Base-by-base conservation (phyloP, 2,888 invertebrate species). In the Hipparchia semele region DNA sequence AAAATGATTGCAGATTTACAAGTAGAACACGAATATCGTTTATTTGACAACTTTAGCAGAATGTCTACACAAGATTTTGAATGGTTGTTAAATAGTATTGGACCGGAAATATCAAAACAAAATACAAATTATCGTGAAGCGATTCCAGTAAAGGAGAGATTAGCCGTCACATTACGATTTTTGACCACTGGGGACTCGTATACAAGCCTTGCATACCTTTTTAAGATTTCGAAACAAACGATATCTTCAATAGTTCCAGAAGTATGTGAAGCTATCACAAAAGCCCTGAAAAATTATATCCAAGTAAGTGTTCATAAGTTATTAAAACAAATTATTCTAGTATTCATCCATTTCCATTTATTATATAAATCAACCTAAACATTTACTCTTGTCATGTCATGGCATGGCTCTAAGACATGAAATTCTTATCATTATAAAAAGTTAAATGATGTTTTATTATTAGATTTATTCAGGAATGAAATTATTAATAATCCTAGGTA, bases 351-450 rank as follows among this genome's bases (percentile, higher is more conserved):
- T 54, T 54, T 54, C 2, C 12, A 54, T 54, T 54, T 54, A 54
- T 54, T 54, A 54, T 54, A 54, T 54, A 54, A 54, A 54, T 54
- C 54, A 54, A 54, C 54, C 54, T 54, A 54, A 49, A 49, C 54
- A 54, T 54, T 54, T 54, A 54, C 54, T 54, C 54, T 54, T 54
- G 54, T 54, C 54, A 54, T 54, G 54, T 54, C 54, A 54, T 54
- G 54, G 12, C 54, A 54, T 54, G 54, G 54, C 54, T 54, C 54
- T 12, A 54, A 54, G 54, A 54, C 54, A 54, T 68, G 73, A 12
- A 67, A 51, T 60, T 23, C 54, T 54, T 54, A 54, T 54, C 54
- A 54, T 54, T 54, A 54, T 54, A 54, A 54, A 54, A 54, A 54
- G 54, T 54, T 54, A 54, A 54, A 54, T 54, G 54, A 54, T 54